Evolutionary conservation across 2,797 vertebrate genomes (phyloP), one percentile per base, ranked within the genome.

Genomic region (Halcyon badia): DNA sequence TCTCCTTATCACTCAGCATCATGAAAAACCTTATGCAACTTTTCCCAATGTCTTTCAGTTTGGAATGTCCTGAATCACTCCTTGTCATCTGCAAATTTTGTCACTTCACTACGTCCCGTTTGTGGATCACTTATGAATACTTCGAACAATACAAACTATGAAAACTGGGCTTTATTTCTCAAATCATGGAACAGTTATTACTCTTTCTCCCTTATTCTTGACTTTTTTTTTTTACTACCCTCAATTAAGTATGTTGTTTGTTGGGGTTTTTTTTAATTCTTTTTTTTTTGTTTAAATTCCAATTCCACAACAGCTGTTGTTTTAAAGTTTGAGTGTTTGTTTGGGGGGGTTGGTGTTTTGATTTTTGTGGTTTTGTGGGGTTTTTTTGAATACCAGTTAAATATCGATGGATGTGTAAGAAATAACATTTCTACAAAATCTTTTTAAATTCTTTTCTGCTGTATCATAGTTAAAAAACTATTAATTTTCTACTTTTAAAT

Each of bases 81-180:
- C 77, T 64, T 93, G 77, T 80, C 83, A 81, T 83, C 51, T 93
- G 58, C 26, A 92, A 83, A 70, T 92, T 75, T 60, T 94, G 51
- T 77, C 69, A 66, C 61, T 81, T 89, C 1, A 3, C 25, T 81
- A 11, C 35, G 35, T 88, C 61, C 14, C 17, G 66, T 95, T 83
- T 86, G 60, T 35, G 52, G 46, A 83, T 31, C 1, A 2, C 49
- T 79, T 82, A 75, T 51, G 64, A 90, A 81, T 94, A 73, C 88
- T 94, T 90, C 51, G 90, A 83, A 73, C 24, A 66, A 66, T 7
- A 8, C 46, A 49, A 92, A 65, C 62, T 82, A 19, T 69, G 33
- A 83, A 90, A 79, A 82, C 5, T 22, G 3, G 4, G 17, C 0
- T 61, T 84, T 81, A 71, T 73, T 62, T 22, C 26, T 64, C 8